Conservation (phyloP, 2,888 invertebrate species). For the Drosophila flavopinicola region DNA sequence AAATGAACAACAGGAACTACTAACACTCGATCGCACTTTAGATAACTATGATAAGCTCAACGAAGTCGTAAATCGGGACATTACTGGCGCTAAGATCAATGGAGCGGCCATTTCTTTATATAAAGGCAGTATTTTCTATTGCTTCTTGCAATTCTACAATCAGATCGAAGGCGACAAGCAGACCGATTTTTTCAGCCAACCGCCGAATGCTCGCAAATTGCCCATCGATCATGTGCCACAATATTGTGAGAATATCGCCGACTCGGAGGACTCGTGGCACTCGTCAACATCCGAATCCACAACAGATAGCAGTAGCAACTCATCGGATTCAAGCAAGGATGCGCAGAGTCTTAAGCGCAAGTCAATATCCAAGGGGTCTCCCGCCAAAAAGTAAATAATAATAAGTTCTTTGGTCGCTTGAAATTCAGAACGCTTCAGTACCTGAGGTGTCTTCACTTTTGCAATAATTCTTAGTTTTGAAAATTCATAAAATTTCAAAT, state of each 20-base stretch:
- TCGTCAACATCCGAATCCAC: conserved; percentile 10
- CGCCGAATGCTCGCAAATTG: conserved; percentile 13
- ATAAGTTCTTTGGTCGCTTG: too few species aligned
- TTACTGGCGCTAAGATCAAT: conserved; percentile 21
- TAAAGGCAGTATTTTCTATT: conserved; percentile 22
- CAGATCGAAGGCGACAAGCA: conserved; percentile 33
- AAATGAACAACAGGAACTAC: conserved; percentile 24
- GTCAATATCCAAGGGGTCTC: background rate
- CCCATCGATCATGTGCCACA: conserved; percentile 35
- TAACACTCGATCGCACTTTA: conserved; percentile 20
- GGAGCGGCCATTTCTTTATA: conserved; percentile 48
- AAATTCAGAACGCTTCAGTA: too few species aligned
- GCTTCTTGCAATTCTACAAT: conserved; percentile 49
- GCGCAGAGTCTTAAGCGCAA: conserved; percentile 5
- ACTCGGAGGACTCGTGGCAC: conserved; percentile 33
- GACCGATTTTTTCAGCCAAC: conserved; percentile 21
- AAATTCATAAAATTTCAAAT: too few species aligned
- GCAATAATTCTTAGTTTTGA: too few species aligned
- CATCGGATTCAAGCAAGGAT: conserved; percentile 2
- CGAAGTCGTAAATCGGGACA: conserved; percentile 12
- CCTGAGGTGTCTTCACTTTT: too few species aligned
- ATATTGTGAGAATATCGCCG: conserved; percentile 26
- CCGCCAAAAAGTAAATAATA: conserved; percentile 21
- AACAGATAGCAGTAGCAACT: conserved; percentile 1
- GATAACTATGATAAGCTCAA: conserved; percentile 15